A percentile compares a stretch with the other conserved stretches of the same genome.
These are phyloP conservation scores for Epistrophe eligans DNA, from an alignment of 2,888 invertebrate species.

Conservation along the genomic window DNA sequence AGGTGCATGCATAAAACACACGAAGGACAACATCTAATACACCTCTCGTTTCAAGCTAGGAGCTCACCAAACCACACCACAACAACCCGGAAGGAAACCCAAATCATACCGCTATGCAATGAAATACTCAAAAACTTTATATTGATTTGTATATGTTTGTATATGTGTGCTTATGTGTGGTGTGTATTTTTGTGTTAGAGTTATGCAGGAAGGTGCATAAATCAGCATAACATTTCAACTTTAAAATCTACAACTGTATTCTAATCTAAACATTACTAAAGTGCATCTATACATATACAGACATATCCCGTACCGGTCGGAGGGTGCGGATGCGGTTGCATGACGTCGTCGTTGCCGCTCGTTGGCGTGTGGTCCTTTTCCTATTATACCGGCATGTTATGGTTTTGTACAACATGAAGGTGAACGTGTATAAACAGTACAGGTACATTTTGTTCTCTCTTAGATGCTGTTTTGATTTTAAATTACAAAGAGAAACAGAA, in stretches of 20 bases:
- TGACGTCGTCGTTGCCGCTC: constrained; percentile 1
- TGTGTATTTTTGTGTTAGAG: constrained; percentile 8
- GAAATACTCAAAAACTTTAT: constrained; percentile 55
- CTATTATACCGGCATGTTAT: constrained; percentile 13
- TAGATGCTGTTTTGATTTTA: constrained; percentile 64
- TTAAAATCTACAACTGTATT: constrained; percentile 42
- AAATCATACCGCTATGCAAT: constrained; percentile 23
- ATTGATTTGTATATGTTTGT: constrained; percentile 27
- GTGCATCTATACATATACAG: background rate
- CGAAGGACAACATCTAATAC: constrained; percentile 45
- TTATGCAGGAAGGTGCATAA: constrained; percentile 73
- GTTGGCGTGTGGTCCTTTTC: constrained; percentile 17
- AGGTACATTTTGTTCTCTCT: constrained; percentile 12
- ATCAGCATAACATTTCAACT: constrained; percentile 76
- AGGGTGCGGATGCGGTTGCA: constrained; percentile 2
- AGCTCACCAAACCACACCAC: background rate
- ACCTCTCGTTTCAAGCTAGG: background rate
- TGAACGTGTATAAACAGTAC: background rate
- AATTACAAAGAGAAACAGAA: constrained; percentile 59
- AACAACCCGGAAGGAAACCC: constrained; percentile 24
- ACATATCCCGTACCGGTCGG: background rate
- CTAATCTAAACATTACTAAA: constrained; percentile 8
- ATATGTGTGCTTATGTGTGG: background rate
- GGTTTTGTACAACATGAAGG: constrained; percentile 33
- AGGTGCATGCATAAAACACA: constrained; percentile 3